Evolutionary conservation across 2,113 vertebrate genomes (phyloP).

Genomic region (Scytalopus superciliaris): DNA sequence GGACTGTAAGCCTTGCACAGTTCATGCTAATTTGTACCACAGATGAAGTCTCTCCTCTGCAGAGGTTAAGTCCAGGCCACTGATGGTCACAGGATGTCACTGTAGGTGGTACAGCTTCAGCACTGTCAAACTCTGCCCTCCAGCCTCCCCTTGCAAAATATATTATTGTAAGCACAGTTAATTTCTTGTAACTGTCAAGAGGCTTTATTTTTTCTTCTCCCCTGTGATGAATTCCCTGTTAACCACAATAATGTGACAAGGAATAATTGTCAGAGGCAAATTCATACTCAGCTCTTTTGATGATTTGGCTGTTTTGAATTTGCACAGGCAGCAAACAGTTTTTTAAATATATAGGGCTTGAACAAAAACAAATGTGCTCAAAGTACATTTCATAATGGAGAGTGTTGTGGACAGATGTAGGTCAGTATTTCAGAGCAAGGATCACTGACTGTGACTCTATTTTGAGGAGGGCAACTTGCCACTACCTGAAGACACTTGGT

Average conservation of each 20-base stretch:
- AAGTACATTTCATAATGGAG: background rate
- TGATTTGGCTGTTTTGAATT: slow-evolving; percentile 56
- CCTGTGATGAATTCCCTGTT: slow-evolving; percentile 24
- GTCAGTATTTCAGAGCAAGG: background rate
- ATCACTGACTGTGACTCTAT: background rate
- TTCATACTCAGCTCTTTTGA: slow-evolving; percentile 22
- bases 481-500: background rate
- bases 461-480: background rate
- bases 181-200: slow-evolving; percentile 29
- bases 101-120: background rate
- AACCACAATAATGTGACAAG: slow-evolving; percentile 22
- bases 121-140: background rate
- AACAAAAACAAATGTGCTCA: slow-evolving; percentile 11
- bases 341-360: background rate
- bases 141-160: background rate
- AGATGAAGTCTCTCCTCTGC: background rate
- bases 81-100: background rate
- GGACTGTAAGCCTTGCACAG: background rate
- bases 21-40: background rate
- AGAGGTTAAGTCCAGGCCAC: background rate
- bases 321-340: background rate
- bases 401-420: background rate
- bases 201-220: background rate
- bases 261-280: slow-evolving; percentile 51
- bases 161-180: background rate